These are phyloP conservation scores for Ichneumoninae sp. DNA, from an alignment of 2,888 invertebrate genomes.

Conservation along the genomic window DNA sequence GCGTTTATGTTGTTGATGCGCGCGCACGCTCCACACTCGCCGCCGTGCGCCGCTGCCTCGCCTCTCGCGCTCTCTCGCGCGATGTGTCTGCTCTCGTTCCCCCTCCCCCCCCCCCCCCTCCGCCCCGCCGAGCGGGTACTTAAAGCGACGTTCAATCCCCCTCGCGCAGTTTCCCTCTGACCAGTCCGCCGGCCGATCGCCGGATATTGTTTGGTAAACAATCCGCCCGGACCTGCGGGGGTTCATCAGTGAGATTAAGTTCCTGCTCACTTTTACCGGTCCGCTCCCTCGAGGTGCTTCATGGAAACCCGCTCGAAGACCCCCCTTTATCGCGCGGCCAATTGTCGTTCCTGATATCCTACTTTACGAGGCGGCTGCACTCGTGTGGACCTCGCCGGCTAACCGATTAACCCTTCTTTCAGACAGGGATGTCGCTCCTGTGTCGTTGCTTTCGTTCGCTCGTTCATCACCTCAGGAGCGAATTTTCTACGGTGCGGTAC, in stretches of 20 bases:
- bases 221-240: conserved; percentile 67
- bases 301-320: conserved; percentile 49
- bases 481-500: too few relatives aligned
- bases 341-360: conserved; percentile 1
- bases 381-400: not conserved
- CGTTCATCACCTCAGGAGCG: too few relatives aligned
- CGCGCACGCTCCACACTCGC: conserved; percentile 60
- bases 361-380: conserved; percentile 3
- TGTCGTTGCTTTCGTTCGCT: not conserved
- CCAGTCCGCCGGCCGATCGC: conserved; percentile 58
- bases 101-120: conserved; percentile 35
- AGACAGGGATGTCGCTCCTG: not conserved
- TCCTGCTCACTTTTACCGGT: conserved; percentile 69
- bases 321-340: not conserved
- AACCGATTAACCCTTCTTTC: conserved; percentile 7
- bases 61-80: conserved; percentile 24
- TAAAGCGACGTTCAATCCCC: not conserved
- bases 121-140: conserved; percentile 24
- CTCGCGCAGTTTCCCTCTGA: conserved; percentile 36
- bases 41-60: conserved; percentile 21
- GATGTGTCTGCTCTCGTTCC: conserved; percentile 19
- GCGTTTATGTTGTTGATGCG: conserved; percentile 69
- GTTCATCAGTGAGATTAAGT: conserved; percentile 76
- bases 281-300: conserved; percentile 21
- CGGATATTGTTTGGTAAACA: conserved; percentile 78